Percentiles rank a stretch among this genome's conserved stretches.
phyloP scores from a whole-genome alignment of 2,888 invertebrate species.

The Lasiommata megera region DNA sequence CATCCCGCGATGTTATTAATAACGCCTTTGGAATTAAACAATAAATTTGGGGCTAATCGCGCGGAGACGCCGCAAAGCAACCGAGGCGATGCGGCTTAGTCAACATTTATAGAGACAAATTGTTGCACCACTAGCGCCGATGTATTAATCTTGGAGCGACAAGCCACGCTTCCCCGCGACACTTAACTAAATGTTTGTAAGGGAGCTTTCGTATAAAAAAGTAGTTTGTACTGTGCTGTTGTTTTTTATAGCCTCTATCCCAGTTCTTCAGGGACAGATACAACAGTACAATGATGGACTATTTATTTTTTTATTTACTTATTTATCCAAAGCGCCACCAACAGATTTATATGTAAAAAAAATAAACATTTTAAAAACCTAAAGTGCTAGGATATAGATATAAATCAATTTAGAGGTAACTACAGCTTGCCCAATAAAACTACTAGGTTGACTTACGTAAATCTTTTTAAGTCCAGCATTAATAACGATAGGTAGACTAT shows the following conservation, averaged over 20 bases:
- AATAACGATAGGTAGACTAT: too few species aligned
- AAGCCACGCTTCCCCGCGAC: constrained; percentile 40
- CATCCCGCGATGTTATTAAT: constrained; percentile 76
- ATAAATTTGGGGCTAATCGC: constrained; percentile 80
- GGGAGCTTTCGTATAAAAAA: constrained; percentile 21
- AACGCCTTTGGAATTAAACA: constrained; percentile 80
- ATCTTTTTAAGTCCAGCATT: too few species aligned
- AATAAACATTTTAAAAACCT: too few species aligned
- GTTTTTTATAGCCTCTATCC: background rate
- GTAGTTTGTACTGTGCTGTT: constrained; percentile 15
- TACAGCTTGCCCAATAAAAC: too few species aligned
- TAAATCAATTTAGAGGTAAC: too few species aligned
- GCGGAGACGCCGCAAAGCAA: constrained; percentile 66
- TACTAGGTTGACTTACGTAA: too few species aligned
- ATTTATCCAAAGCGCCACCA: too few species aligned
- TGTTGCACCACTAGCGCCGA: constrained; percentile 75
- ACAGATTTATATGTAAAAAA: too few species aligned
- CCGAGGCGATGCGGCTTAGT: constrained; percentile 61
- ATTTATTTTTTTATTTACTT: too few species aligned
- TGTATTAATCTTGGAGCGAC: constrained; percentile 76
- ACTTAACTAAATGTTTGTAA: constrained; percentile 48
- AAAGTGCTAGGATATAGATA: too few species aligned
- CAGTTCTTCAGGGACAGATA: too few species aligned
- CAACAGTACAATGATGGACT: too few species aligned
- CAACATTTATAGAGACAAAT: constrained; percentile 82